Base-by-base conservation (phyloP, 2,113 vertebrate genomes). In the Platichthys flesus region DNA sequence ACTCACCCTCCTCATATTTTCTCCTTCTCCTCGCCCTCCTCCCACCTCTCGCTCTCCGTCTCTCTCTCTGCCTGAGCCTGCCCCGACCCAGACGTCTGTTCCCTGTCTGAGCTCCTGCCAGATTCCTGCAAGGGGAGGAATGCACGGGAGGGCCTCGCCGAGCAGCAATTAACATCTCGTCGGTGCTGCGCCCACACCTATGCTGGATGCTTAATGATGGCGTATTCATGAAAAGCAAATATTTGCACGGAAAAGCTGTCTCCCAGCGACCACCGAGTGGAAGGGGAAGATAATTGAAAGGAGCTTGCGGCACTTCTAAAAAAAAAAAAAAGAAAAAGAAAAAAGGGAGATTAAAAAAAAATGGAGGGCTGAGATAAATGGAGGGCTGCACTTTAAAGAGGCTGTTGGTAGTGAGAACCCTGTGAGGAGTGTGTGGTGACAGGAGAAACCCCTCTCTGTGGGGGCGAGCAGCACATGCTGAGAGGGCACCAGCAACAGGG, bases 201-300 rank as follows among this genome's bases (percentile, higher is more conserved):
- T 88, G 83, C 79, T 59, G 72, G 78, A 63, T 64, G 56, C 86
- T 88, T 88, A 87, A 89, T 82, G 84, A 89, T 74, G 78, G 81
- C 76, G 79, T 86, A 85, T 90, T 91, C 84, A 85, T 87, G 90
- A 86, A 91, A 89, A 67, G 79, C 90, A 93, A 92, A 93, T 92
- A 90, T 93, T 91, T 90, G 89, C 89, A 69, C 47, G 67, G 78
- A 88, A 78, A 91, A 83, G 79, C 84, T 76, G 88, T 91, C 84
- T 88, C 84, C 88, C 76, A 76, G 90, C 77, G 78, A 88, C 90
- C 47, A 67, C 23, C 0, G 13, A 85, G 83, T 72, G 75, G 77
- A 67, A 81, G 83, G 67, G 75, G 77, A 65, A 81, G 83, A 83
- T 87, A 90, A 89, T 90, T 87, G 84, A 89, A 89, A 85, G 88